Evolutionary conservation across 2,797 vertebrate genomes (phyloP).

Genomic region (Vespertilio murinus): DNA sequence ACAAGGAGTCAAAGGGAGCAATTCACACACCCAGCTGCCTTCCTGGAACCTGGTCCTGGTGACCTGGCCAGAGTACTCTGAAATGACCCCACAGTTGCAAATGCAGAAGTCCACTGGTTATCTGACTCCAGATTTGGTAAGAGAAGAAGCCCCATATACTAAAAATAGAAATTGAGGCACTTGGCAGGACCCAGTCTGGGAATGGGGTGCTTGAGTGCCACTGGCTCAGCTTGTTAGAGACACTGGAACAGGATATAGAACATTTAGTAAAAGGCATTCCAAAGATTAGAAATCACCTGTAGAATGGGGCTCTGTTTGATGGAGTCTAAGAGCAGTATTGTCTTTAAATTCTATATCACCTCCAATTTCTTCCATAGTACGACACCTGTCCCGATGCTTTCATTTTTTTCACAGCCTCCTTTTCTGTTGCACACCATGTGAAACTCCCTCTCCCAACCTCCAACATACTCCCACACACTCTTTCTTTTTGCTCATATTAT

Average conservation of each 20-base stretch:
- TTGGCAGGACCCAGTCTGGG: not conserved
- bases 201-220: not conserved
- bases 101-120: not conserved
- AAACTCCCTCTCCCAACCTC: not conserved
- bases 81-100: not conserved
- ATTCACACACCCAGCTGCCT: not conserved
- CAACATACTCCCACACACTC: accelerated
- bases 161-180: not conserved
- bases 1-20: not conserved
- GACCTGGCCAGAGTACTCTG: not conserved
- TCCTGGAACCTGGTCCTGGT: not conserved
- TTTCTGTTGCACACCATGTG: not conserved
- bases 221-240: not conserved
- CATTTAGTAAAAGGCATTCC: not conserved
- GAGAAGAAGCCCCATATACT: not conserved
- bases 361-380: not conserved
- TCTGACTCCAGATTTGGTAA: not conserved
- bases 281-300: not conserved
- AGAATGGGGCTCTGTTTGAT: not conserved
- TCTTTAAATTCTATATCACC: not conserved
- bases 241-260: not conserved
- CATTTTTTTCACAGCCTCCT: not conserved
- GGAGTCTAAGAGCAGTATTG: not conserved
- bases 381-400: not conserved
- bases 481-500: not conserved